Base-by-base conservation (phyloP, 2,888 invertebrate genomes). In the Erebia ligea region DNA sequence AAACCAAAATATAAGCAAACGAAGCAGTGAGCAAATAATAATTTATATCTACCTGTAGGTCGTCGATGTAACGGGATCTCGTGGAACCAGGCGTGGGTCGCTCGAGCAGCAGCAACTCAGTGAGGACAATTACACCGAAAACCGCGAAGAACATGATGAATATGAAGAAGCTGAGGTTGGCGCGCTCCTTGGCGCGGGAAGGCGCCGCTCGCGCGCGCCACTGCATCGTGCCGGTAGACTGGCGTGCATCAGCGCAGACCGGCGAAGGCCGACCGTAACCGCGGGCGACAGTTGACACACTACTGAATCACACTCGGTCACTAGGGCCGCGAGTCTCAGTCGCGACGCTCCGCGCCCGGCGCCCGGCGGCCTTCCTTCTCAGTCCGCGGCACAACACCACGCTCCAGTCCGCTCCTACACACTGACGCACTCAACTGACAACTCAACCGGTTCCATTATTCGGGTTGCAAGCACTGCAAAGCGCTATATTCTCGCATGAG, bases 111-210 rank as follows among this genome's bases (percentile, higher is more conserved):
- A 97, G 95, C 80, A 98, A 96, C 91, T 98, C 98, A 75, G 98
- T 97, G 78, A 98, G 94, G 74, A 98, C 96, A 82, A 98, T 98
- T 80, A 97, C 94, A 62, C 97, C 97, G 86, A 98, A 98, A 72
- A 98, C 96, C 57, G 96, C 97, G 88, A 98, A 97, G 90, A 98
- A 98, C 94, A 97, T 97, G 79, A 98, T 95, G 76, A 98, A 97
- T 86, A 98, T 96, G 90, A 98, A 96, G 92, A 98, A 98, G 83
- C 97, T 97, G 95, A 97, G 96, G 87, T 97, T 96, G 78, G 97
- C 97, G 79, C 97, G 95, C 87, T 97, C 97, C 82, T 96, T 95
- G 87, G 93, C 95, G 86, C 94, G 94, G 88, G 87, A 90, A 85
- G 88, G 83, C 82, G 83, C 90, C 87, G 86, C 92, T 87, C 86